Evolutionary conservation across 2,888 invertebrate species (phyloP).

Genomic region (Acholoe squamosa): DNA sequence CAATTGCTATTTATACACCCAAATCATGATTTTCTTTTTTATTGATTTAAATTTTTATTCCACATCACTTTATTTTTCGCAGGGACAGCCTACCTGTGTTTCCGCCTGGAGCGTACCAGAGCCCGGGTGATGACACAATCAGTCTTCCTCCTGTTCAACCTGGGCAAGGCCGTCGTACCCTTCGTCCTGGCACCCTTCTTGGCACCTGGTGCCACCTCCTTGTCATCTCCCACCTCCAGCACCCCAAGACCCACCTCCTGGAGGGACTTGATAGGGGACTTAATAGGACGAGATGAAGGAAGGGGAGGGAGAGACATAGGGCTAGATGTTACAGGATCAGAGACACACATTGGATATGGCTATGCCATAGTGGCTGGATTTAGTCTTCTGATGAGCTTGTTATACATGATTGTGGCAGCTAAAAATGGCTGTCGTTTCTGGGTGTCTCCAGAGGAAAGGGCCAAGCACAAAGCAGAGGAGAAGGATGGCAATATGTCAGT

Average conservation of each 20-base stretch:
- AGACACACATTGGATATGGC: neutral
- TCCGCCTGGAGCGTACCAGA: neutral
- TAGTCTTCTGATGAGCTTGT: conserved; percentile 2
- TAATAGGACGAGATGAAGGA: no score
- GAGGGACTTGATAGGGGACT: neutral
- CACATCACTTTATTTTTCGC: no score
- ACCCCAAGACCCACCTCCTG: neutral
- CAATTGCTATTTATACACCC: no score
- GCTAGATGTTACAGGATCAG: no score
- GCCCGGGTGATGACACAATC: conserved; percentile 48
- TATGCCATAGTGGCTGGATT: conserved; percentile 40
- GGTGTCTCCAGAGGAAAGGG: neutral
- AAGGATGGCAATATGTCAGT: neutral
- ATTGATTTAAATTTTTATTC: no score
- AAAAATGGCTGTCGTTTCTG: conserved; percentile 30
- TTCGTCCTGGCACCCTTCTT: conserved; percentile 59
- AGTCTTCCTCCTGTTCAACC: conserved; percentile 51
- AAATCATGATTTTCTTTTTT: no score
- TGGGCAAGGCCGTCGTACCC: conserved; percentile 55
- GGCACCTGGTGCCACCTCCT: neutral
- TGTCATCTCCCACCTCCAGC: neutral
- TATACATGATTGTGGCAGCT: neutral
- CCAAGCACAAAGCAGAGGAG: neutral
- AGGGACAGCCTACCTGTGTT: conserved; percentile 56
- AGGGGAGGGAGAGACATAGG: no score